Base-by-base conservation (phyloP, 37 sponge, comb jelly and placozoan species). In the Aphrocallistes beatrix region DNA sequence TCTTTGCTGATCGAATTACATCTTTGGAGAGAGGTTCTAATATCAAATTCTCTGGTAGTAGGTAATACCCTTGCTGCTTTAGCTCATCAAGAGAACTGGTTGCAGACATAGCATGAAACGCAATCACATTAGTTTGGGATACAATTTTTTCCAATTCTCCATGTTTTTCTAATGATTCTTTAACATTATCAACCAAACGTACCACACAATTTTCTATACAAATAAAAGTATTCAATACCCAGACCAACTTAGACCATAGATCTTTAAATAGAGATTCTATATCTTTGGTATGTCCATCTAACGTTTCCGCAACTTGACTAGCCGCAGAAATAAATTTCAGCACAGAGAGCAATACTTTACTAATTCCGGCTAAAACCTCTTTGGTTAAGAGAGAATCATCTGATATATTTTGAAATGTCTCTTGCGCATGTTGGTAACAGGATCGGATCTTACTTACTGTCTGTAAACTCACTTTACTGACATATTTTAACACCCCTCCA, bases 21-120 rank as follows among this genome's bases (percentile, higher is more conserved):
- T 60, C 75, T 60, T 60, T 60, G 8, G 75, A 60, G 75, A 60
- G 75, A 19, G 75, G 75, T 60, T 60, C 75, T 30, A 60, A 13
- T 30, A 25, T 60, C 10, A 60, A 25, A 13, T 6, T 60, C 6
- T 3, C 3, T 25, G 75, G 32, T 19, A 60, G 28, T 3, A 60
- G 32, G n/a, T 60, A 19, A 28, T 60, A 60, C 25, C 75, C 25
- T 13, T 25, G 34, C 75, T 60, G 75, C 1, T 60, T 21, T 19
- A 60, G 10, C 34, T 60, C 75, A 25, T 60, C 75, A 6, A 60
- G 34, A 19, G 75, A 60, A 32, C 28, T 32, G 25, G 34, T 28
- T 28, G 75, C 75, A 13, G 75, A 60, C 75, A 60, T 60, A 32
- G 75, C n/a, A 13, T 60, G 75, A 30, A 60, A 60, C 21, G 75